Percentiles rank a stretch among this genome's conserved stretches.
Conservation (phyloP, 2,888 invertebrate species). For the Caradrina clavipalpis region DNA sequence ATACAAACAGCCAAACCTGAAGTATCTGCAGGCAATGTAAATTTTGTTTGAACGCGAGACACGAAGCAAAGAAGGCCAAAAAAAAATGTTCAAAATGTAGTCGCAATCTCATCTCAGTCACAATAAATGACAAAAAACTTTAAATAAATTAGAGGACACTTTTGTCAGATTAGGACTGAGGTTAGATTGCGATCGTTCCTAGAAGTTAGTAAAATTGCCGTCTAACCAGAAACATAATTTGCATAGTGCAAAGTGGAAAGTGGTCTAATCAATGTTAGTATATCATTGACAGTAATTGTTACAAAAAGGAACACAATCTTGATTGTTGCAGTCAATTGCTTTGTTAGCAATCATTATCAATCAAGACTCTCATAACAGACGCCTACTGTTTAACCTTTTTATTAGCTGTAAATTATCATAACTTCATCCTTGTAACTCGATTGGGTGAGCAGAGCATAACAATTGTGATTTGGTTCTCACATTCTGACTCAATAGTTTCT, state of each 20-base stretch:
- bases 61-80: too few relatives aligned
- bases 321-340: constrained; percentile 43
- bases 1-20: too few relatives aligned
- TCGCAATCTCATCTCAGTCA: too few relatives aligned
- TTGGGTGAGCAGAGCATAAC: background rate
- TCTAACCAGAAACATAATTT: background rate
- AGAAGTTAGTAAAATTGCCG: too few relatives aligned
- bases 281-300: constrained; percentile 56
- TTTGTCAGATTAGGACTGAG: too few relatives aligned
- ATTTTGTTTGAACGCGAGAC: too few relatives aligned
- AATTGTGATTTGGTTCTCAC: background rate
- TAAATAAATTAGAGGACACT: too few relatives aligned
- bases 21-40: too few relatives aligned
- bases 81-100: too few relatives aligned
- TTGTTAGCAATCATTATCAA: constrained; percentile 60
- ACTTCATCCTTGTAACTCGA: background rate
- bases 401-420: constrained; percentile 32
- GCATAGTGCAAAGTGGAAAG: constrained; percentile 38
- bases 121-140: too few relatives aligned
- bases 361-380: constrained; percentile 48
- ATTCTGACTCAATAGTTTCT: too few relatives aligned
- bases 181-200: too few relatives aligned
- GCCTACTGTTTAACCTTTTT: constrained; percentile 49
- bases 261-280: constrained; percentile 26
- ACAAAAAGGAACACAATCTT: constrained; percentile 56